Base-by-base conservation (phyloP, 2,113 vertebrate species). In the Hymenochirus boettgeri region DNA sequence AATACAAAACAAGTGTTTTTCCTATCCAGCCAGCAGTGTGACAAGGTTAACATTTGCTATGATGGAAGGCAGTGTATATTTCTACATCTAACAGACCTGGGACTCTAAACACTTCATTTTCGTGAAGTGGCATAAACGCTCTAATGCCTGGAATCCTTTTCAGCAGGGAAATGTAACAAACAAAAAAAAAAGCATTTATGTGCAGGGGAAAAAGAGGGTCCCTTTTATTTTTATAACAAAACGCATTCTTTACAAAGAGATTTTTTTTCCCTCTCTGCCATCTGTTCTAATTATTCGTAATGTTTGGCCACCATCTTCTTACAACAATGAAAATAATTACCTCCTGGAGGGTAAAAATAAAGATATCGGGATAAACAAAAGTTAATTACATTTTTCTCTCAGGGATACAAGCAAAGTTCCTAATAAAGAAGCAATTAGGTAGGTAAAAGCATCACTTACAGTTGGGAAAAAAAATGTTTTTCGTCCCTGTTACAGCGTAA, bases 1-100 rank as follows among this genome's bases (percentile, higher is more conserved):
- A 79, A 77, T 26, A 48, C 21, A 0, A 75, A 80, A 78, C 77
- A 81, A 72, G 53, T 73, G 75, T 77, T 82, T 65, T n/a, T 76
- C 70, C 77, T 73, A 77, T 69, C 72, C 77, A 78, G 82, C 75
- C 82, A 82, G 76, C 70, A 73, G 59, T 3, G 75, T 85, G 85
- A 87, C 87, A 86, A 87, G 88, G 86, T 87, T 82, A 87, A 84
- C 85, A 77, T 77, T 88, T 83, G 72, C 70, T 80, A 79, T 88
- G 87, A 89, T 86, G 85, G 86, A 85, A 79, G 76, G 76, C 72
- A 59, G 73, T 9, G 0, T 65, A 15, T 67, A 73, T 85, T 84
- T 85, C 78, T 82, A 80, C 83, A 76, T 46, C 22, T 77, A 55
- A 19, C 24, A 72, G 52, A 81, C 70, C 78, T 74, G 42, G 69